Base-by-base conservation (phyloP, 2,797 vertebrate genomes). In the Jordanella pulchra region DNA sequence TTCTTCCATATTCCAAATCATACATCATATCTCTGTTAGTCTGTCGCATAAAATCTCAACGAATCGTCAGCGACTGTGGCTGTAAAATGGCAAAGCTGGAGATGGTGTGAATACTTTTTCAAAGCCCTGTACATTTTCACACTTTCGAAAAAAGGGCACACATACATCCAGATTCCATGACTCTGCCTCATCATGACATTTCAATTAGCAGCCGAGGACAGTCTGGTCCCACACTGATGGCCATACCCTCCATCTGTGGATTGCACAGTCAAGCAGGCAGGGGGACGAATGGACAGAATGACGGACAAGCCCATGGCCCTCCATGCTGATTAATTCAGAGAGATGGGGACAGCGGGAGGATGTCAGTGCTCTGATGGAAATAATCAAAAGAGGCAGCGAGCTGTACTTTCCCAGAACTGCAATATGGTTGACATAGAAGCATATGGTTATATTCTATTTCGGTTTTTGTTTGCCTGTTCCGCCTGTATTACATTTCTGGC, bases 201-300 rank as follows among this genome's bases (percentile, higher is more conserved):
- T 93, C 89, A 93, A 92, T 93, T 93, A 91, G 92, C 89, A 77
- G 73, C 78, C 61, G 83, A 91, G 91, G 87, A 90, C 89, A 86
- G 87, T 72, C 88, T 88, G 90, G 89, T 87, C 88, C 69, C 85
- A 90, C 86, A 74, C 84, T 77, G 84, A 83, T 65, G 83, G 82
- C 83, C 81, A 67, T 70, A 79, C 65, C 82, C 87, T 77, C 87
- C 88, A 89, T 91, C 82, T 90, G 91, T 87, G 85, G 86, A 84
- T 82, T 79, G 69, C 65, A 83, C 83, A 86, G 85, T 89, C 84
- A 87, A 81, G 89, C 80, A 75, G 76, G 75, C 83, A 48, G 79
- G 73, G 80, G 75, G 58, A 76, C 42, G 79, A 78, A 84, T 12
- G 48, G 84, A 85, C 35, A 63, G 60, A 44, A 63, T 17, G 82